These are phyloP conservation scores for Melanerpes formicivorus DNA, from an alignment of 2,113 vertebrate genomes.

Conservation along the genomic window DNA sequence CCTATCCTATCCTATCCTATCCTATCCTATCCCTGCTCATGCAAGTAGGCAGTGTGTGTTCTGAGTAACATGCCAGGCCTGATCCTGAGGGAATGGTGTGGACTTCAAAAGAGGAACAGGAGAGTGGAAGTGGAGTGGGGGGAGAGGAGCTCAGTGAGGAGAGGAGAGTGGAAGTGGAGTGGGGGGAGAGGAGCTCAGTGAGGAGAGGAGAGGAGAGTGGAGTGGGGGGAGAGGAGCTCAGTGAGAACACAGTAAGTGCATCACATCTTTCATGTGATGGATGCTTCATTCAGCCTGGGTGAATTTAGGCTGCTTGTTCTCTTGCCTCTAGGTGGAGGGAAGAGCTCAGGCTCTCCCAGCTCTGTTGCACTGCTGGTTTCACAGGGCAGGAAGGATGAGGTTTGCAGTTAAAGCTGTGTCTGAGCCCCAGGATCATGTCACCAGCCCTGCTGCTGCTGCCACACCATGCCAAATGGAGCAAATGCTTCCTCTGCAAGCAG, in stretches of 20 bases:
- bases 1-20: no score
- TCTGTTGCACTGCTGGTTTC: background rate
- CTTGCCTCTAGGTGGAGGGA: background rate
- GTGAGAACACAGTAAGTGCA: background rate
- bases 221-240: background rate
- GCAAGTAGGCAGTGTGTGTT: background rate
- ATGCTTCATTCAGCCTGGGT: background rate
- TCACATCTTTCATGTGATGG: background rate
- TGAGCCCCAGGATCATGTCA: background rate
- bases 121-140: no score
- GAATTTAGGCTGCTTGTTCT: background rate
- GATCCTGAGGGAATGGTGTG: background rate
- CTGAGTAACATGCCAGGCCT: background rate
- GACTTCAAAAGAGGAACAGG: background rate
- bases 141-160: background rate
- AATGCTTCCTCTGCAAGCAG: background rate
- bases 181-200: no score
- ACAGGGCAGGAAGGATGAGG: background rate
- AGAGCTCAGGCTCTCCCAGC: background rate
- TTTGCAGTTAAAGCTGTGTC: background rate
- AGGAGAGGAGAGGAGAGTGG: no score
- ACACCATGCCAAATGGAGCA: background rate
- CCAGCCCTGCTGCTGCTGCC: background rate
- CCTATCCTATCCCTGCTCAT: no score
- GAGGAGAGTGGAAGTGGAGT: no score